Evolutionary conservation across 2,113 vertebrate species (phyloP), one percentile per base, ranked within the genome.

Genomic region (Antechinus flavipes): DNA sequence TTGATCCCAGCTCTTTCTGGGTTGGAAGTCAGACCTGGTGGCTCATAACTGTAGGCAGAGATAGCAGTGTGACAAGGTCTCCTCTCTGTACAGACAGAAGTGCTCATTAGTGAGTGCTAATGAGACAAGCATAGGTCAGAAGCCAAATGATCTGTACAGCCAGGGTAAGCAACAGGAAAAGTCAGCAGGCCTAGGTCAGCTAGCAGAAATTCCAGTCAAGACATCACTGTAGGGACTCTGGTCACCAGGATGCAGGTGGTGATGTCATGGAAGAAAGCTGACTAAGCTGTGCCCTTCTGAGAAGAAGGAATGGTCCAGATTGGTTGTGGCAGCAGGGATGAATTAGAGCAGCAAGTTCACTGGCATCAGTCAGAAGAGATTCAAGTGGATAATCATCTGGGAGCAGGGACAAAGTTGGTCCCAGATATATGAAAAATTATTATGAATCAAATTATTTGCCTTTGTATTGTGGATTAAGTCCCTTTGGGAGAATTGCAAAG

Each of bases 61-160:
- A 68, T 5, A 93, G 10, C 91, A 35, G 2, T 90, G n/a, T 93
- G 56, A 93, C n/a, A 90, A 52, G 93, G 90, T 95, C 54, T 95
- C 92, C 52, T 93, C 95, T 93, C 56, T 95, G 1, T 46, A 95
- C 96, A 94, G 92, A 90, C 96, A 2, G 1, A 35, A 93, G 25
- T 76, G 55, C 91, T 97, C 89, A 95, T 92, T 97, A 96, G 54
- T 91, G 90, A 8, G 94, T 97, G 95, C 54, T 96, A 95, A 97
- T 95, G 89, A 97, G 95, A 92, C 91, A 95, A 94, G 26, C 30
- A 93, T 55, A 89, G 52, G 90, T 96, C 91, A 95, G 58, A 96
- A 94, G 91, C 25, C 91, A 96, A 89, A 91, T 14, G 93, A n/a
- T 52, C 6, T 49, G 90, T 3, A 94, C 26, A 35, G 1, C 61